Conservation (phyloP, 1,140 invertebrate species). For the Gryllus bimaculatus region DNA sequence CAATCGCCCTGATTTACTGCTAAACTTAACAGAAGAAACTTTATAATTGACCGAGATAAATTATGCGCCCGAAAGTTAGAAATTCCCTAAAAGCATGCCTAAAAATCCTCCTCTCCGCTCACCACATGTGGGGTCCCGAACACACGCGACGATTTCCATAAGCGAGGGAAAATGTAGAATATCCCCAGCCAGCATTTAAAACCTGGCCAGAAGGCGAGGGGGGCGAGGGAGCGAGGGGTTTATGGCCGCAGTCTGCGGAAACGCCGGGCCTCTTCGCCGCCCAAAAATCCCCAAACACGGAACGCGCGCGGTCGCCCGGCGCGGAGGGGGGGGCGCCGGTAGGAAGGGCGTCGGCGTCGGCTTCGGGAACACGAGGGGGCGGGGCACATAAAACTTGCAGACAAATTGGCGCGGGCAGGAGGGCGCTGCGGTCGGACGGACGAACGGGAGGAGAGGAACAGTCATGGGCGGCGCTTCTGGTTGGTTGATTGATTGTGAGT, state of each 20-base stretch:
- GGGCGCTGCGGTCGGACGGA: neutral
- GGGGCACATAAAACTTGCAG: neutral
- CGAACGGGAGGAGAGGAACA: too few species aligned
- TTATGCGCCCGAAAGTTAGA: neutral
- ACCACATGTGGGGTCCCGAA: neutral
- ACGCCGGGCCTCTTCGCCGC: too few species aligned
- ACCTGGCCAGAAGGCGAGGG: neutral
- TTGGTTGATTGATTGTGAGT: too few species aligned
- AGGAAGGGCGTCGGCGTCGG: neutral
- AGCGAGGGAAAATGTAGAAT: neutral
- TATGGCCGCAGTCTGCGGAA: too few species aligned
- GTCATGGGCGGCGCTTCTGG: too few species aligned
- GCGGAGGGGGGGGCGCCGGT: neutral
- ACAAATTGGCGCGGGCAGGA: neutral
- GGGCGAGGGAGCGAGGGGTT: too few species aligned
- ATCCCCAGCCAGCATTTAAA: neutral
- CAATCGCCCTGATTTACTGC: neutral
- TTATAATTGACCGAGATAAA: neutral
- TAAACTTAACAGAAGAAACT: neutral
- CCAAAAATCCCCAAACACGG: too few species aligned
- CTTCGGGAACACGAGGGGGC: neutral
- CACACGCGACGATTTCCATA: neutral
- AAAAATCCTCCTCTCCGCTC: neutral
- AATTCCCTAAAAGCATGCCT: neutral
- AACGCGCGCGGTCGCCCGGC: too few species aligned